A percentile compares a stretch with the other conserved stretches of the same genome.
phyloP scores from a whole-genome alignment of 2,113 vertebrate genomes.

The Mesembrinibis cayennensis region DNA sequence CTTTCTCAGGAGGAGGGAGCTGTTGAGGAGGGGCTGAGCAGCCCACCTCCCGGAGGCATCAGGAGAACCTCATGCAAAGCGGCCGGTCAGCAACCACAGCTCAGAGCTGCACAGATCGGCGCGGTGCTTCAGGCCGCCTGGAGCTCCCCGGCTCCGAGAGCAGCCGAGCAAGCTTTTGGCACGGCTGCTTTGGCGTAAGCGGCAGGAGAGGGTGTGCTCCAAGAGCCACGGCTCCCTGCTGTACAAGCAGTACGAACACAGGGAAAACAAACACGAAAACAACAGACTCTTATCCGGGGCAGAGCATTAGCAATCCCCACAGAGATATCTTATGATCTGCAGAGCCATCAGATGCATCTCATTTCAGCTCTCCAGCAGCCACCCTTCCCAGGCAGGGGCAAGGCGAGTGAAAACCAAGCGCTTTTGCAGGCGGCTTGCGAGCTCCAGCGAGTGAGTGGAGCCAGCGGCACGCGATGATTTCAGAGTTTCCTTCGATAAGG shows the following conservation, averaged over 20 bases:
- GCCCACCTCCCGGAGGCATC: neutral
- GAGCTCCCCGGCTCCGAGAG: neutral
- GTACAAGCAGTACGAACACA: neutral
- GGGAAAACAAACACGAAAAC: slow-evolving; percentile 51
- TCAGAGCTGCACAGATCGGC: neutral
- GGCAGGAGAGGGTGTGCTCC: slow-evolving; percentile 13
- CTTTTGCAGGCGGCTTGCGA: neutral
- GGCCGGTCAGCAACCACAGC: neutral
- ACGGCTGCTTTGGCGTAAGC: neutral
- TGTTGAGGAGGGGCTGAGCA: neutral
- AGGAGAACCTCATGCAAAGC: accelerated
- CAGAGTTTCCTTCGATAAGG: slow-evolving; percentile 34
- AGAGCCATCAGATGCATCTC: neutral
- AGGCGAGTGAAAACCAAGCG: neutral
- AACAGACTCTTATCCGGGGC: slow-evolving; percentile 20
- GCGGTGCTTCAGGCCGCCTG: neutral
- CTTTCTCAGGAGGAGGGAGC: neutral
- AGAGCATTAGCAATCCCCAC: slow-evolving; percentile 21
- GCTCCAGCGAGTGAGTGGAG: neutral
- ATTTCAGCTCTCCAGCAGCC: neutral
- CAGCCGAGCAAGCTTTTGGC: neutral
- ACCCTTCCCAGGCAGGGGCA: neutral
- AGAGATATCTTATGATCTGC: slow-evolving; percentile 4
- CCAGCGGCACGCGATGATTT: neutral
- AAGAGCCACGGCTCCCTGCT: neutral